Conservation (phyloP, 1,140 invertebrate genomes). For the Armadillidium nasatum region DNA sequence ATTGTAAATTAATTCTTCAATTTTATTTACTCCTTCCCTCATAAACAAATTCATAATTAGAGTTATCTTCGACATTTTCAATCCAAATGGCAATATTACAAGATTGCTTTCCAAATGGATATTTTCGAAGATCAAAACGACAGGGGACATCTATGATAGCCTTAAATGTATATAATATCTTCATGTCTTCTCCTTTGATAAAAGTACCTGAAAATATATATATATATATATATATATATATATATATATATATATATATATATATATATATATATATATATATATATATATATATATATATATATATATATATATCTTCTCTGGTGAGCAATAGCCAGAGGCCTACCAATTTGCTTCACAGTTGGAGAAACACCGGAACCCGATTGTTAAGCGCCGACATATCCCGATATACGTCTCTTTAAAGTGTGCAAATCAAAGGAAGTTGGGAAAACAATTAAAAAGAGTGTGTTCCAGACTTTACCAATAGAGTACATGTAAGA, state of each 20-base stretch:
- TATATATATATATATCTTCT: too few relatives aligned
- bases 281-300: too few relatives aligned
- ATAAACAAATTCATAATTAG: not conserved
- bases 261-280: not conserved
- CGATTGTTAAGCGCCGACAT: too few relatives aligned
- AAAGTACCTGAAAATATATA: constrained; percentile 15
- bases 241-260: not conserved
- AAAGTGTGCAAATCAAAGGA: too few relatives aligned
- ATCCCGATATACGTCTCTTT: too few relatives aligned
- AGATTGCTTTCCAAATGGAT: constrained; percentile 20
- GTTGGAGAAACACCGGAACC: too few relatives aligned
- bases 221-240: constrained; percentile 19
- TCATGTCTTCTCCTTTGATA: not conserved
- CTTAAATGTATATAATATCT: not conserved
- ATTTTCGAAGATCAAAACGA: constrained; percentile 16
- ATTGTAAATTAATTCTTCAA: not conserved
- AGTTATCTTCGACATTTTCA: not conserved
- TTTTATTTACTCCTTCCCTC: too few relatives aligned
- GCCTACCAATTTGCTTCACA: too few relatives aligned
- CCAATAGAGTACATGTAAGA: too few relatives aligned
- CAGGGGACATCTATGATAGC: constrained; percentile 21
- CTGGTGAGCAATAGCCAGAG: too few relatives aligned
- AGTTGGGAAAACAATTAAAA: too few relatives aligned
- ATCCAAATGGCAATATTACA: constrained; percentile 16
- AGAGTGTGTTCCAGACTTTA: too few relatives aligned